phyloP scores from a whole-genome alignment of 2,113 vertebrate genomes.

The Microcebus lehilahytsara region DNA sequence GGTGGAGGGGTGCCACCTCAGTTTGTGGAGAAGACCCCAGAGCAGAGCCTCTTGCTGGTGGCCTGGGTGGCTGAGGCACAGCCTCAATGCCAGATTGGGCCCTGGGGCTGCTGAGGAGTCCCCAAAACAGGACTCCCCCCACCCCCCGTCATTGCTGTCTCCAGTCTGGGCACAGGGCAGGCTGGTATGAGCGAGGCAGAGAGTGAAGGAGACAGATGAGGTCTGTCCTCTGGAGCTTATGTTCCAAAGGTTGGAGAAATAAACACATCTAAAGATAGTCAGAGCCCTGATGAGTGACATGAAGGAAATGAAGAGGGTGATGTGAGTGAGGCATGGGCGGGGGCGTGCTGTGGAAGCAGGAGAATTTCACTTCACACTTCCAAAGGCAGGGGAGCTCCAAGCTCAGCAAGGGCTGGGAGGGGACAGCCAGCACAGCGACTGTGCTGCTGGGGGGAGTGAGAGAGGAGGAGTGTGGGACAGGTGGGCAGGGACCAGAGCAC shows the following conservation, averaged over 20 bases:
- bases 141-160: too few species aligned
- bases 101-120: neutral
- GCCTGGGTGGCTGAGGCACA: accelerated
- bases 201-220: neutral
- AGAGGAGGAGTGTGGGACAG: accelerated
- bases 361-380: neutral
- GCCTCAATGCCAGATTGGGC: neutral
- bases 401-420: neutral
- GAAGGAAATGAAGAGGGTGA: neutral
- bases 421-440: neutral
- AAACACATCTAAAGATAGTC: neutral
- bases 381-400: neutral
- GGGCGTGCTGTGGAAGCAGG: neutral
- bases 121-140: neutral
- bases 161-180: accelerated
- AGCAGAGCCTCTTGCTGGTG: neutral
- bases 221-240: neutral
- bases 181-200: neutral
- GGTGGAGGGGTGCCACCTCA: neutral
- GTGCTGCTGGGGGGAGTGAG: neutral
- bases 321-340: accelerated
- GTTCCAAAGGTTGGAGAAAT: neutral
- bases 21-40: accelerated
- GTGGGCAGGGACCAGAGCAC: neutral
- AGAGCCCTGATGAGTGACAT: neutral